These are phyloP conservation scores for Centropristis striata DNA, from an alignment of 2,113 vertebrate genomes.

Conservation along the genomic window DNA sequence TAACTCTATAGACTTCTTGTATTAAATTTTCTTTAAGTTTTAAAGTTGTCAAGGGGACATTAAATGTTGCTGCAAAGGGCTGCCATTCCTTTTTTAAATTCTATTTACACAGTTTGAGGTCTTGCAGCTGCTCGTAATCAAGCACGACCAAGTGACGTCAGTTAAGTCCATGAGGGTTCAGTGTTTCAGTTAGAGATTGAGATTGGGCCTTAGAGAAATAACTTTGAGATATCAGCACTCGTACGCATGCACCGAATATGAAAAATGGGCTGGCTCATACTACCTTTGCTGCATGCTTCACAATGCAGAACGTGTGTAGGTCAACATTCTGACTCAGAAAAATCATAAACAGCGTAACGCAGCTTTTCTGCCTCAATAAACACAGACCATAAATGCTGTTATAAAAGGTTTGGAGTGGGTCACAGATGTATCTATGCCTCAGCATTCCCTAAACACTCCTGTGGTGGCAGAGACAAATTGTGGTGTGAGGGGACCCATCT, in stretches of 20 bases:
- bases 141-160: too few relatives aligned
- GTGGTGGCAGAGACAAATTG: slow-evolving; percentile 17
- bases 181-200: too few relatives aligned
- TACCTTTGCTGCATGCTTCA: not conserved
- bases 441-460: slow-evolving; percentile 17
- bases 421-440: slow-evolving; percentile 47
- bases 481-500: slow-evolving; percentile 33
- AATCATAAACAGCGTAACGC: not conserved
- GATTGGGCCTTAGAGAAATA: not conserved
- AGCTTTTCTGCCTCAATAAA: not conserved
- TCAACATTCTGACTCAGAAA: not conserved
- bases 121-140: too few relatives aligned
- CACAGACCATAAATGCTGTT: not conserved
- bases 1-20: too few relatives aligned
- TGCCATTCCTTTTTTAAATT: too few relatives aligned
- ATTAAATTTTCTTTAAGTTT: too few relatives aligned
- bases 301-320: not conserved
- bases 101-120: too few relatives aligned
- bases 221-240: slow-evolving; percentile 4
- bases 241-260: too few relatives aligned
- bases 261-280: not conserved
- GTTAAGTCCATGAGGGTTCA: too few relatives aligned
- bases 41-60: too few relatives aligned
- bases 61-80: too few relatives aligned
- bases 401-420: slow-evolving; percentile 33